phyloP scores from a whole-genome alignment of 1,140 invertebrate species.

The Caenorhabditis brenneri region DNA sequence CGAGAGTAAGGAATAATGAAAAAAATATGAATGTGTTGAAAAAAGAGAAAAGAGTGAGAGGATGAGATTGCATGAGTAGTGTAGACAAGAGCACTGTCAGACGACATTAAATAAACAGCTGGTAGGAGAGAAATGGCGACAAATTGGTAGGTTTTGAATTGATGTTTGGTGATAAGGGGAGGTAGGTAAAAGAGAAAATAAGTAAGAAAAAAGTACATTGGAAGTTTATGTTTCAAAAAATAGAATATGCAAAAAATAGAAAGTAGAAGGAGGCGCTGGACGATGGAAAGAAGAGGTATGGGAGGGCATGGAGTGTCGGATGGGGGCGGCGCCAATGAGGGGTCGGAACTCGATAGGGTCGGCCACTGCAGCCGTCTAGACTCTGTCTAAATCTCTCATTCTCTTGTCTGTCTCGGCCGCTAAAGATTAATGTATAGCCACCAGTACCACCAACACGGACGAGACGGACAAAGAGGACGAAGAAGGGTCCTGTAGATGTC shows the following conservation, averaged over 20 bases:
- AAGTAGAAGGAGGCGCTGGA: not conserved
- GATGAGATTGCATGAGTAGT: not conserved
- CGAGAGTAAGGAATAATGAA: not conserved
- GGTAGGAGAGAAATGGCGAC: not conserved
- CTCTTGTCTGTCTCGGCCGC: not conserved
- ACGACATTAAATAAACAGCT: conserved; percentile 36
- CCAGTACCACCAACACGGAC: not conserved
- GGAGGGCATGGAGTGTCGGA: conserved; percentile 22
- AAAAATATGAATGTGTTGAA: not conserved
- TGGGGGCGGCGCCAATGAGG: conserved; percentile 28
- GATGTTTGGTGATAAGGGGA: conserved; percentile 15
- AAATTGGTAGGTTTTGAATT: not conserved
- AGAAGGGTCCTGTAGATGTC: not conserved
- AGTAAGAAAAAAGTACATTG: not conserved
- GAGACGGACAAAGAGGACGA: not conserved
- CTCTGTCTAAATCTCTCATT: conserved; percentile 14
- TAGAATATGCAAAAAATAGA: not conserved
- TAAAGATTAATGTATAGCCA: conserved; percentile 33
- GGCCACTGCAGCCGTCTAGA: conserved; percentile 40
- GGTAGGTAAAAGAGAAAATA: too few relatives aligned
- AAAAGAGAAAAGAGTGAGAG: not conserved
- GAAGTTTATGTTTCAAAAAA: not conserved
- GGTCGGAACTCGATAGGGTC: conserved; percentile 37
- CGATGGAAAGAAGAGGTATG: conserved; percentile 1
- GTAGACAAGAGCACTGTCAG: not conserved